Conservation (phyloP, 2,888 invertebrate species). For the Saturnia japonica region DNA sequence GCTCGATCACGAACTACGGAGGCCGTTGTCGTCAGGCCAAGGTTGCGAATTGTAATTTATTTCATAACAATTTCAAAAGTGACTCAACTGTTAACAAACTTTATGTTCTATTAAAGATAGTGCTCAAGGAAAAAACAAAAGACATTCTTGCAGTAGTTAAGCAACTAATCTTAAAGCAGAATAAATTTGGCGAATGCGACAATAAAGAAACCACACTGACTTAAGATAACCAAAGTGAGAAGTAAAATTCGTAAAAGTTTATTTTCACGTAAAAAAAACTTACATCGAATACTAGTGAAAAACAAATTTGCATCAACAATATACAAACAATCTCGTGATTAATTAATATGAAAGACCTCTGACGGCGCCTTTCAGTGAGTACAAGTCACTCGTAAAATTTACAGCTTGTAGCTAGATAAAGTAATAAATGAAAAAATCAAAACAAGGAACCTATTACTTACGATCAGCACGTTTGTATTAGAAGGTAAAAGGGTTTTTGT, state of each 20-base stretch:
- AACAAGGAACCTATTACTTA: too few species aligned
- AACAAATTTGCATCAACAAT: neutral
- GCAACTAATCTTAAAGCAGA: neutral
- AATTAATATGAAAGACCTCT: too few species aligned
- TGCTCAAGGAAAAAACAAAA: neutral
- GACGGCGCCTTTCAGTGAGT: too few species aligned
- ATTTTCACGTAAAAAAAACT: neutral
- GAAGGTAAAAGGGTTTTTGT: too few species aligned
- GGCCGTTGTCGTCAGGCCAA: neutral
- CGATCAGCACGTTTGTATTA: too few species aligned
- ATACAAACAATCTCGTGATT: too few species aligned
- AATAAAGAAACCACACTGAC: neutral
- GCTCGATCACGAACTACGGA: neutral
- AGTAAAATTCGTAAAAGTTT: neutral
- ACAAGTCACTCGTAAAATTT: too few species aligned
- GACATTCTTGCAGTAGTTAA: neutral
- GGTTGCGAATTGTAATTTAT: neutral
- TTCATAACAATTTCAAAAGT: constrained; percentile 4
- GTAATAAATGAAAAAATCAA: too few species aligned
- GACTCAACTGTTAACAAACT: neutral
- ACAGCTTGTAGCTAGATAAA: too few species aligned
- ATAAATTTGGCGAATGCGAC: neutral
- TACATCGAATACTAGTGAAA: neutral
- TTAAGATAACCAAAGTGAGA: neutral
- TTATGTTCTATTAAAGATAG: neutral